phyloP scores from a whole-genome alignment of 1,140 invertebrate genomes.

The Hylyphantes graminicola region DNA sequence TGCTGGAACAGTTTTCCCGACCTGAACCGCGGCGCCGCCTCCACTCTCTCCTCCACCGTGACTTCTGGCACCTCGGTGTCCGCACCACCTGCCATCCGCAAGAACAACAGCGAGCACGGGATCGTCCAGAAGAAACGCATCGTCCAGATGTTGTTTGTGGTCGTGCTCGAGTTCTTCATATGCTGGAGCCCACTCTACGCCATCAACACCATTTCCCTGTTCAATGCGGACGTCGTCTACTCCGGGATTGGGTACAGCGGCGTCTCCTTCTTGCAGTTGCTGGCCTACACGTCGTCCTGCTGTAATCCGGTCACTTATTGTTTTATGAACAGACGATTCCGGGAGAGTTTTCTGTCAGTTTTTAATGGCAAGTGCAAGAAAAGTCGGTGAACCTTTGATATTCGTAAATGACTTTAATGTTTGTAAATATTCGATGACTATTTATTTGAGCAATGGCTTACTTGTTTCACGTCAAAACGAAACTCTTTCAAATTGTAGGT shows the following conservation, averaged over 20 bases:
- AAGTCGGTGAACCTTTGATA: background rate
- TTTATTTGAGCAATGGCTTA: no score
- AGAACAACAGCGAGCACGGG: conserved; percentile 81
- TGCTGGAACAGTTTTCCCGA: conserved; percentile 52
- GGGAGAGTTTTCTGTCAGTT: conserved; percentile 80
- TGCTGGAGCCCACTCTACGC: conserved; percentile 92
- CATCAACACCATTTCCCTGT: conserved; percentile 82
- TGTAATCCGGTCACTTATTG: conserved; percentile 95
- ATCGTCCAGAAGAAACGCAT: conserved; percentile 85
- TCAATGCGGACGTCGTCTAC: conserved; percentile 78
- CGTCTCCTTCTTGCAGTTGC: conserved; percentile 81
- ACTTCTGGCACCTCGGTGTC: conserved; percentile 6
- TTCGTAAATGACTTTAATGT: no score
- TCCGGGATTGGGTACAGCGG: conserved; percentile 77
- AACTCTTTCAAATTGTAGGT: no score
- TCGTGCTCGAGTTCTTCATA: conserved; percentile 91
- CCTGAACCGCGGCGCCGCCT: conserved; percentile 6
- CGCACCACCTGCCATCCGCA: conserved; percentile 67
- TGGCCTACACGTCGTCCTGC: conserved; percentile 88
- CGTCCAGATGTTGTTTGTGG: conserved; percentile 91
- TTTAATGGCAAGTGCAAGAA: conserved; percentile 72
- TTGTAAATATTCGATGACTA: no score
- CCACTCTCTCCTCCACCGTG: conserved; percentile 27
- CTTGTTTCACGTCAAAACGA: no score
- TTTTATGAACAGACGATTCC: conserved; percentile 91